phyloP scores from a whole-genome alignment of 1,140 invertebrate species.

The Odontomachus brunneus region DNA sequence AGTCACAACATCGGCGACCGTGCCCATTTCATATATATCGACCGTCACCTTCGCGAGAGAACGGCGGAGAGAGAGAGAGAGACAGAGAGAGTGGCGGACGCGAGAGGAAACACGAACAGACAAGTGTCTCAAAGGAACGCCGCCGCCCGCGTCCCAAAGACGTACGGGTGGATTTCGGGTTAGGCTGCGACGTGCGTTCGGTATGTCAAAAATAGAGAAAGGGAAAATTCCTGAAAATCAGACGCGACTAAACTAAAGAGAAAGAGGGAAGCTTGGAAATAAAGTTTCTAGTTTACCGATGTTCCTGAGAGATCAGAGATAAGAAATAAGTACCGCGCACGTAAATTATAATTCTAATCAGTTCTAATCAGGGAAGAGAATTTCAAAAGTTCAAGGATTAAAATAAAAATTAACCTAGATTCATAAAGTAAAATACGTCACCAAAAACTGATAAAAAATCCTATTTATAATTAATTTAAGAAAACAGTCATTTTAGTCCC shows the following conservation, averaged over 20 bases:
- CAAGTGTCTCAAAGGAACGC: constrained; percentile 66
- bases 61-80: background rate
- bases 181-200: constrained; percentile 12
- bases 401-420: too few relatives aligned
- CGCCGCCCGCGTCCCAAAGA: constrained; percentile 8
- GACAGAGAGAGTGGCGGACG: constrained; percentile 15
- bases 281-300: background rate
- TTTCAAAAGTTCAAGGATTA: too few relatives aligned
- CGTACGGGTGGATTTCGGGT: constrained; percentile 1
- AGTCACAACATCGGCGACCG: constrained; percentile 57
- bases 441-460: too few relatives aligned
- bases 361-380: too few relatives aligned
- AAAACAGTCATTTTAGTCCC: too few relatives aligned
- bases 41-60: constrained; percentile 37
- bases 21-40: constrained; percentile 57
- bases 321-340: too few relatives aligned
- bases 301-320: too few relatives aligned
- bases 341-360: too few relatives aligned
- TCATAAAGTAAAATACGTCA: too few relatives aligned
- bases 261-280: background rate
- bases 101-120: constrained; percentile 65
- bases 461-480: too few relatives aligned
- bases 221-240: constrained; percentile 24
- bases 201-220: constrained; percentile 1
- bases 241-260: constrained; percentile 26